These are phyloP conservation scores for Trissoscelio sp. DNA, from an alignment of 2,888 invertebrate genomes.

Conservation along the genomic window DNA sequence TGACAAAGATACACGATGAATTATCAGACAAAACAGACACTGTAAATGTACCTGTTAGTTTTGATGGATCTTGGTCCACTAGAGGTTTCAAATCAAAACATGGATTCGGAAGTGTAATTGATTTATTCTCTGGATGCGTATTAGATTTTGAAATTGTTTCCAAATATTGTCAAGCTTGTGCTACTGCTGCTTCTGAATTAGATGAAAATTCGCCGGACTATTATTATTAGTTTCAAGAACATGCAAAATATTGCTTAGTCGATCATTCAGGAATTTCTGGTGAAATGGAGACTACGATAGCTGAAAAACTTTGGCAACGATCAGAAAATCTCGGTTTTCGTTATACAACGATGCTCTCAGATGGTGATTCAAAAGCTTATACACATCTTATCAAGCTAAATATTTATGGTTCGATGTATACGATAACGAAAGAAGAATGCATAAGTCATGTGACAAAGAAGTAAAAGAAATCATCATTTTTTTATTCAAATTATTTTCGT, in stretches of 20 bases:
- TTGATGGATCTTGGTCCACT: constrained; percentile 66
- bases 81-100: constrained; percentile 67
- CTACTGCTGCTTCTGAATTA: constrained; percentile 30
- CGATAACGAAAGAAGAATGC: constrained; percentile 18
- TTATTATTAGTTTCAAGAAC: constrained; percentile 63
- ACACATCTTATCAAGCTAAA: background rate
- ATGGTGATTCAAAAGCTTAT: constrained; percentile 8
- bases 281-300: background rate
- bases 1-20: constrained; percentile 2
- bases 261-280: background rate
- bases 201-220: constrained; percentile 54
- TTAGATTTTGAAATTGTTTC: constrained; percentile 63
- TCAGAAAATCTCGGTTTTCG: background rate
- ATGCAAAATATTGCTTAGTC: constrained; percentile 10
- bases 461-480: too few species aligned
- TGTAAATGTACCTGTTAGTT: too few species aligned
- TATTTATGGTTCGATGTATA: background rate
- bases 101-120: constrained; percentile 66
- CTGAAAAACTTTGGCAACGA: background rate
- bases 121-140: constrained; percentile 58
- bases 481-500: too few species aligned
- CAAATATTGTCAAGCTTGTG: constrained; percentile 68
- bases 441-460: constrained; percentile 63
- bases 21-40: too few species aligned
- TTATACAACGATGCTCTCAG: background rate